These are phyloP conservation scores for Rhogogaster chlorosoma DNA, from an alignment of 2,888 invertebrate species.

Conservation along the genomic window DNA sequence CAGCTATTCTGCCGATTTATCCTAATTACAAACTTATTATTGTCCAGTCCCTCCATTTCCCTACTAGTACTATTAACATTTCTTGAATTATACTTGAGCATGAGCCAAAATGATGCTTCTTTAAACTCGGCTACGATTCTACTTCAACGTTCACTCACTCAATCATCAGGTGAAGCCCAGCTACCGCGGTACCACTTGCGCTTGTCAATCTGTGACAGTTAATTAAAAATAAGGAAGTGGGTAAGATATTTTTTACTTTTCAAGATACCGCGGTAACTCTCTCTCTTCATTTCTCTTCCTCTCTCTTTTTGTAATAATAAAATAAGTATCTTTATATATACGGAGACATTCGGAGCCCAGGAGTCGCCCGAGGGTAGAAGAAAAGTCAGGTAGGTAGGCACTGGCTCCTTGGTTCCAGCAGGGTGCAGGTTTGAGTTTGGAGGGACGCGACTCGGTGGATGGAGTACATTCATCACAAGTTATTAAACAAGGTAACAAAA, in stretches of 20 bases:
- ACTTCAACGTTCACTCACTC: not conserved
- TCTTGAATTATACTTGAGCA: not conserved
- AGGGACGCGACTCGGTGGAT: conserved; percentile 32
- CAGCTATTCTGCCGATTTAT: not conserved
- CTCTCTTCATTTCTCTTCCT: conserved; percentile 44
- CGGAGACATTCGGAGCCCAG: conserved; percentile 22
- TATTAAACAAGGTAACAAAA: conserved; percentile 77
- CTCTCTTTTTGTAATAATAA: conserved; percentile 38
- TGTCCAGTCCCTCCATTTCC: not conserved
- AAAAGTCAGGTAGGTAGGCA: not conserved
- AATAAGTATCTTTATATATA: not conserved
- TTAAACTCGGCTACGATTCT: not conserved
- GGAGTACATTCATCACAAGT: conserved; percentile 74
- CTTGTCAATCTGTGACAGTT: conserved; percentile 14
- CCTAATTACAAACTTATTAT: conserved; percentile 29
- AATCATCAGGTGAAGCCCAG: not conserved
- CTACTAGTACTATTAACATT: no score
- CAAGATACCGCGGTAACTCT: conserved; percentile 22
- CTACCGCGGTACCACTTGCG: conserved; percentile 3
- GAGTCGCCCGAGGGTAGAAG: not conserved
- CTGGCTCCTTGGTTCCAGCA: not conserved
- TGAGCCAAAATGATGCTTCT: not conserved
- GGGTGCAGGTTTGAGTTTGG: conserved; percentile 6
- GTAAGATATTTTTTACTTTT: conserved; percentile 26
- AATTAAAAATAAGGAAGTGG: conserved; percentile 23